Percentiles rank a stretch among this genome's conserved stretches.
phyloP scores from a whole-genome alignment of 2,888 invertebrate genomes.

The Falcaria lacertinaria region DNA sequence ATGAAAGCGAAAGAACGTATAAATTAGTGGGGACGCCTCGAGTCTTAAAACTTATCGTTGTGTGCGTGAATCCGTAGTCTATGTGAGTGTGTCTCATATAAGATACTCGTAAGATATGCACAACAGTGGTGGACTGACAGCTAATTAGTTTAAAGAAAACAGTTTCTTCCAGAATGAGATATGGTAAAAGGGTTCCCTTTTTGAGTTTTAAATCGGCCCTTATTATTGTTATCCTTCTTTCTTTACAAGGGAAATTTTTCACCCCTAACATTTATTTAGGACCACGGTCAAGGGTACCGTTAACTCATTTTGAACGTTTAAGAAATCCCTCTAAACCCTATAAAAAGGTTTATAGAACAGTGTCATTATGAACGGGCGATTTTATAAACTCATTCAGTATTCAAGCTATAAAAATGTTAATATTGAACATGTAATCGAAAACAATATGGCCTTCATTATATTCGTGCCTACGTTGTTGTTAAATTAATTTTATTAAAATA shows the following conservation, averaged over 20 bases:
- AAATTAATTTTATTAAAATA: too few species aligned
- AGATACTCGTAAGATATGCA: slow-evolving; percentile 14
- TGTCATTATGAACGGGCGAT: too few species aligned
- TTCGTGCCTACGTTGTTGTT: too few species aligned
- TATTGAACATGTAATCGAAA: neutral
- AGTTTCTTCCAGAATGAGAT: neutral
- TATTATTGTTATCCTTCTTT: neutral
- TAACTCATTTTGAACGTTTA: neutral
- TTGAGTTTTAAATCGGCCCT: neutral
- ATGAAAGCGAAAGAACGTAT: slow-evolving; percentile 80
- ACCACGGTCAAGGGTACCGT: neutral
- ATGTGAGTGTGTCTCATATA: slow-evolving; percentile 21
- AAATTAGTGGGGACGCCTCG: slow-evolving; percentile 77
- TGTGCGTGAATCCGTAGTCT: slow-evolving; percentile 39
- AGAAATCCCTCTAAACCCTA: too few species aligned
- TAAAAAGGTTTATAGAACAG: neutral
- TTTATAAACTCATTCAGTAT: too few species aligned
- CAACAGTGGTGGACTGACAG: neutral
- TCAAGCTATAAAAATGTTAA: neutral
- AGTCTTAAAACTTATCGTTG: slow-evolving; percentile 50
- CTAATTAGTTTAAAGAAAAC: neutral
- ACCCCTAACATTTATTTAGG: neutral
- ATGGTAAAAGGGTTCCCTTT: neutral
- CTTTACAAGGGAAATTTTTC: neutral
- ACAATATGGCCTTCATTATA: neutral